Percentiles rank a stretch among this genome's conserved stretches.
These are phyloP conservation scores for Caenorhabditis doughertyi DNA, from an alignment of 2,888 invertebrate genomes.

Conservation along the genomic window DNA sequence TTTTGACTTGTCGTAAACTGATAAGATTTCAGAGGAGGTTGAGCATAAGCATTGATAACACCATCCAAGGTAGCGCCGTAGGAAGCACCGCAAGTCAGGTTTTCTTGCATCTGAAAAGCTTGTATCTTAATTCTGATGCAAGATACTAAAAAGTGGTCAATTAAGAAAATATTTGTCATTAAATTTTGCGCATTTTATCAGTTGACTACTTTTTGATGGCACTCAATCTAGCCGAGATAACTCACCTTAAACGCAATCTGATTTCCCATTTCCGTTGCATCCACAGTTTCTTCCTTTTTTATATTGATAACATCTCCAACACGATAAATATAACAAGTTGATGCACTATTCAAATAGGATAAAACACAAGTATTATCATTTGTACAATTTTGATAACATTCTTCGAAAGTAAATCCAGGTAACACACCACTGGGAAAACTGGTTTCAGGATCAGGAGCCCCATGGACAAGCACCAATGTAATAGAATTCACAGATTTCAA, in stretches of 20 bases:
- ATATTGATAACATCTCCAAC: neutral
- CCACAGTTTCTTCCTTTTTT: neutral
- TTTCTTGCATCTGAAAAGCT: neutral
- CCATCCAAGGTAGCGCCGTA: neutral
- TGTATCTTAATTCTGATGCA: no score
- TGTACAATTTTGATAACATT: neutral
- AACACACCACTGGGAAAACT: neutral
- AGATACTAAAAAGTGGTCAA: no score
- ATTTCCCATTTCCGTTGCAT: neutral
- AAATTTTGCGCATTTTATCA: no score
- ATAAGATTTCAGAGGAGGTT: neutral
- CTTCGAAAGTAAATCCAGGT: neutral
- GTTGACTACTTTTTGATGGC: no score
- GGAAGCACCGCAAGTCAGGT: neutral
- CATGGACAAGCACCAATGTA: neutral
- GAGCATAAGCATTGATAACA: neutral
- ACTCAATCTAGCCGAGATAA: neutral
- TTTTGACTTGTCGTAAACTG: neutral
- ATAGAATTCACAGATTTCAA: neutral
- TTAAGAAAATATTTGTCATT: no score
- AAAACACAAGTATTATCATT: neutral
- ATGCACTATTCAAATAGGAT: neutral
- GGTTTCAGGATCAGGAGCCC: neutral
- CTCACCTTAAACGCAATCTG: conserved; percentile 2
- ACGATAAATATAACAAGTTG: neutral